Percentiles rank a stretch among this genome's conserved stretches.
Evolutionary conservation across 2,797 vertebrate genomes (phyloP).

Genomic region (Vespertilio murinus): DNA sequence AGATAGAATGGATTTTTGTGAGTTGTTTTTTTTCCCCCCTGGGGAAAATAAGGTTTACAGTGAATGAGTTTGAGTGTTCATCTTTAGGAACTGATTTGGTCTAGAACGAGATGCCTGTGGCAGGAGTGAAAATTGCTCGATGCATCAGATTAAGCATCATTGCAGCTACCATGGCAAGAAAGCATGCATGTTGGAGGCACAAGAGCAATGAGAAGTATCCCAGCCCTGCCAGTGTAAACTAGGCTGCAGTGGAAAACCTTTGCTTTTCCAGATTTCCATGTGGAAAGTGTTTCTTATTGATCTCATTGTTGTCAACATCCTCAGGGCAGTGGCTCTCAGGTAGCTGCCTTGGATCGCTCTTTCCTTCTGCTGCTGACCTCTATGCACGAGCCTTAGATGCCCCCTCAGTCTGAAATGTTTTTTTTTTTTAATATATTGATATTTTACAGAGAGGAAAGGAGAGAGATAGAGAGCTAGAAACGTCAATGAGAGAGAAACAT

Average conservation of each 20-base stretch:
- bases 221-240: rapidly evolving
- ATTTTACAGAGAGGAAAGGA: too few relatives aligned
- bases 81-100: not conserved
- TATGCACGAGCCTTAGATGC: rapidly evolving
- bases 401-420: not conserved
- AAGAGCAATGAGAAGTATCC: rapidly evolving
- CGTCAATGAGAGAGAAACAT: too few relatives aligned
- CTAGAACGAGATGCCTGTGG: not conserved
- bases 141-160: too few relatives aligned
- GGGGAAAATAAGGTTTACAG: not conserved
- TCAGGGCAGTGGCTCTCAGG: rapidly evolving
- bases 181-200: rapidly evolving
- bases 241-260: not conserved
- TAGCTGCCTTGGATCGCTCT: not conserved
- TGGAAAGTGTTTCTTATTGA: not conserved
- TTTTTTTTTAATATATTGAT: too few relatives aligned
- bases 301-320: rapidly evolving
- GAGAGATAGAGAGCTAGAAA: too few relatives aligned
- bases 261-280: not conserved
- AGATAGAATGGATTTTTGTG: not conserved
- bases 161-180: not conserved
- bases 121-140: not conserved
- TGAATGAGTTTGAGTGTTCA: not conserved
- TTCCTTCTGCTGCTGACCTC: not conserved
- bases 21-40: not conserved